Percentiles rank a stretch among this genome's conserved stretches.
Conservation (phyloP, 2,113 vertebrate genomes). For the Gymnorhina tibicen region DNA sequence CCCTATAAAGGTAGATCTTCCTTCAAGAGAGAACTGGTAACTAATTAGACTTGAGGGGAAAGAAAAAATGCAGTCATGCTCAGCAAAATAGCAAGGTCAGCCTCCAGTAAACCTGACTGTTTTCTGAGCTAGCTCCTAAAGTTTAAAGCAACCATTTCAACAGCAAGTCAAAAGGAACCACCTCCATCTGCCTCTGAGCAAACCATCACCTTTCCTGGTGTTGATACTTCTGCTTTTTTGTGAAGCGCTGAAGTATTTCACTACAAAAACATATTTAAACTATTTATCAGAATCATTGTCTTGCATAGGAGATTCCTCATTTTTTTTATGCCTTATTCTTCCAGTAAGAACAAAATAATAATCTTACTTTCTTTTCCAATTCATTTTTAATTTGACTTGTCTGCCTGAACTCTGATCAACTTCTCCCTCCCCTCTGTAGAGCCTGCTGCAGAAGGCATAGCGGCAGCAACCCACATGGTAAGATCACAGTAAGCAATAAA, state of each 20-base stretch:
- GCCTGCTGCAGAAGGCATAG: neutral
- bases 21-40: neutral
- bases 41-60: neutral
- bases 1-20: neutral
- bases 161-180: neutral
- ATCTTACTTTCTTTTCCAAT: neutral
- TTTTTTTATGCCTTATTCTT: neutral
- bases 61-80: neutral
- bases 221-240: neutral
- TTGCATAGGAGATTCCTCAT: neutral
- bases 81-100: neutral
- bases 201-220: neutral
- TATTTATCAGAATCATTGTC: neutral
- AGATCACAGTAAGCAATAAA: neutral
- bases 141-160: neutral
- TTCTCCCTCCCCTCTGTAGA: neutral
- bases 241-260: neutral
- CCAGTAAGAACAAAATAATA: neutral
- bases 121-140: neutral
- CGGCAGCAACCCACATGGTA: neutral
- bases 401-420: neutral
- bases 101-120: neutral
- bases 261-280: neutral
- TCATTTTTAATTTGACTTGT: neutral
- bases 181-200: neutral